Evolutionary conservation across 2,113 vertebrate species (phyloP).

Genomic region (Ptilonorhynchus violaceus): DNA sequence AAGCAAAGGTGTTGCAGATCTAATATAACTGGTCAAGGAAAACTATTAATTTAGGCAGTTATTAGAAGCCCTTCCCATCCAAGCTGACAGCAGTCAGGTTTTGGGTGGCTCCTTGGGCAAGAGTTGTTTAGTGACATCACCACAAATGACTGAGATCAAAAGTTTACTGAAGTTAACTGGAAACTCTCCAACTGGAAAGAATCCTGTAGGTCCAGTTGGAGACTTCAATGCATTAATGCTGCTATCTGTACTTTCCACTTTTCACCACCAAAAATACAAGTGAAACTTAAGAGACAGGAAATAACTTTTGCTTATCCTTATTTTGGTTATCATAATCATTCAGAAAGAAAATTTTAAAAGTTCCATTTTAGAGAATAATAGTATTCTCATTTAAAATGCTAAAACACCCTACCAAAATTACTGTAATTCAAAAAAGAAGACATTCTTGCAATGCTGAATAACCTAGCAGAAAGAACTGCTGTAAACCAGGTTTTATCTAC

Average conservation of each 20-base stretch:
- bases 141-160: background rate
- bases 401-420: background rate
- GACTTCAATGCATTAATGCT: background rate
- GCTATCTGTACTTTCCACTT: background rate
- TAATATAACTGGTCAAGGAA: background rate
- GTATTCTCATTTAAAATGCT: background rate
- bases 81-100: background rate
- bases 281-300: background rate
- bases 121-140: background rate
- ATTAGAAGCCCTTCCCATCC: background rate
- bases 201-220: background rate
- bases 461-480: background rate
- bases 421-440: background rate
- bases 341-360: background rate
- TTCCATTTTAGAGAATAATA: background rate
- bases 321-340: background rate
- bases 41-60: background rate
- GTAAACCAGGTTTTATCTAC: background rate
- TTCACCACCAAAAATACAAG: background rate
- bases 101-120: background rate
- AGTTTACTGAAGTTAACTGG: background rate
- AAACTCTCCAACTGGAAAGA: background rate
- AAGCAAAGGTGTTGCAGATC: background rate
- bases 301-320: background rate
- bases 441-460: background rate